Evolutionary conservation across 2,888 invertebrate species (phyloP).

Genomic region (Parasteatoda lunata): DNA sequence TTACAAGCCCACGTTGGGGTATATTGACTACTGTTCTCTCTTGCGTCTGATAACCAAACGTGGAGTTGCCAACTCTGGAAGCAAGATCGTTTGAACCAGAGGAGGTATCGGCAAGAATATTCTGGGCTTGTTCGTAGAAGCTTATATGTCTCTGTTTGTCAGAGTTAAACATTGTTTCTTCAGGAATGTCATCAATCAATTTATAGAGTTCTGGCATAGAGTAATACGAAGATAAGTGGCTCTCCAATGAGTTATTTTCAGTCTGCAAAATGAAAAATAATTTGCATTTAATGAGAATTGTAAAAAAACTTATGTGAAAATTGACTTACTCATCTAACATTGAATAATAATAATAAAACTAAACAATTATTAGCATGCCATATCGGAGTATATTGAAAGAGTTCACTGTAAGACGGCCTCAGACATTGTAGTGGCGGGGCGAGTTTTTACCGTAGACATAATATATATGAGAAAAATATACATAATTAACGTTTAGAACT

Average conservation of each 20-base stretch:
- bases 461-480: no score
- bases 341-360: no score
- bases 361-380: no score
- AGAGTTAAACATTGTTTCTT: constrained; percentile 21
- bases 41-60: constrained; percentile 7
- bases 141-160: constrained; percentile 45
- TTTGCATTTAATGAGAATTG: no score
- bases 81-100: constrained; percentile 28
- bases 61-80: constrained; percentile 16
- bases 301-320: no score
- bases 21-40: constrained; percentile 12
- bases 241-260: constrained; percentile 22
- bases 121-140: constrained; percentile 63
- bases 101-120: constrained; percentile 30
- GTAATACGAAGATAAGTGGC: constrained; percentile 68
- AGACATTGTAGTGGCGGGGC: no score
- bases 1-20: constrained; percentile 58
- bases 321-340: no score
- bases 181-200: constrained; percentile 38
- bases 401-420: no score
- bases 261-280: constrained; percentile 20
- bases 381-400: no score
- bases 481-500: no score
- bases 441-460: no score
- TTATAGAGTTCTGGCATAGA: constrained; percentile 70